Percentiles rank a stretch among this genome's conserved stretches.
Conservation (phyloP, 2,888 invertebrate genomes). For the Junonia oenone region DNA sequence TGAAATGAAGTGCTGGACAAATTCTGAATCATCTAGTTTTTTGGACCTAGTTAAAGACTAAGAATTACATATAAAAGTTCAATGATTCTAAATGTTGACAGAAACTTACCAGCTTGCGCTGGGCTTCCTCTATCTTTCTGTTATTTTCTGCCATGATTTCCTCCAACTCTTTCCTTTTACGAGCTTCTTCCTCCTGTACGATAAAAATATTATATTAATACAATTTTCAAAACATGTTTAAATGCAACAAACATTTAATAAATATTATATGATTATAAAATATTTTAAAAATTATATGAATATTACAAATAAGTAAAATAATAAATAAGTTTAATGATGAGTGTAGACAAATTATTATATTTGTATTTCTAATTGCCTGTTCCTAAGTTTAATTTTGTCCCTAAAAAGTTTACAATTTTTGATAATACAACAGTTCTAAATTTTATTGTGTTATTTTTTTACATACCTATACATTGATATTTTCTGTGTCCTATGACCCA, state of each 20-base stretch:
- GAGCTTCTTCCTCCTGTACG: constrained; percentile 97
- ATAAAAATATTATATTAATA: constrained; percentile 54
- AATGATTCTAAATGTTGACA: not conserved
- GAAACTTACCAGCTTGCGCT: constrained; percentile 92
- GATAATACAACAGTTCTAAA: not conserved
- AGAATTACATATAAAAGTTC: no score
- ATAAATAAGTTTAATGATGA: not conserved
- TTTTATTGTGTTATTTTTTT: not conserved
- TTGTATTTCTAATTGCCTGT: not conserved
- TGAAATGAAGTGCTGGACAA: no score
- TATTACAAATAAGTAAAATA: not conserved
- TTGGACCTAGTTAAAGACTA: no score
- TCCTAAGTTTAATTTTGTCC: not conserved
- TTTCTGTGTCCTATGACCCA: constrained; percentile 16
- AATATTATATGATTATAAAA: constrained; percentile 2
- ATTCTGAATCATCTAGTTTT: no score
- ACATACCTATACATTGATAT: not conserved
- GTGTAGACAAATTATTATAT: not conserved
- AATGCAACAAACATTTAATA: constrained; percentile 27
- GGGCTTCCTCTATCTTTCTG: constrained; percentile 97
- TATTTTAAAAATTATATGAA: not conserved
- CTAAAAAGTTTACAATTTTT: not conserved
- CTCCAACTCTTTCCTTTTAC: constrained; percentile 96
- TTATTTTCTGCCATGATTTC: constrained; percentile 98
- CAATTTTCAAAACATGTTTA: constrained; percentile 20